Conservation (phyloP, 2,888 invertebrate genomes). For the Portevinia maculata region DNA sequence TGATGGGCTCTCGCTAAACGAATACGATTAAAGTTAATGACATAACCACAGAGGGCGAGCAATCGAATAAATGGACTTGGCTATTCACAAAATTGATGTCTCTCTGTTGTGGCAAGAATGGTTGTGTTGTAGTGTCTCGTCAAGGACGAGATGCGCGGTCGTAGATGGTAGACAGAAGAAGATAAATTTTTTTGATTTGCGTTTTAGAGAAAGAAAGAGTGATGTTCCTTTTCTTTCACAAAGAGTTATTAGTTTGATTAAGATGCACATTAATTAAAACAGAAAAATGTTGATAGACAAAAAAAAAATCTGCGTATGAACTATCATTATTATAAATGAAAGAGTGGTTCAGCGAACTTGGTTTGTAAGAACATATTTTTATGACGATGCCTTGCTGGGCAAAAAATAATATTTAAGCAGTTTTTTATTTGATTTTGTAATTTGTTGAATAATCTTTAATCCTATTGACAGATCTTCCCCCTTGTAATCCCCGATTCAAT, state of each 20-base stretch:
- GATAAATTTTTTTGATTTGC: neutral
- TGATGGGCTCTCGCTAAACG: conserved; percentile 74
- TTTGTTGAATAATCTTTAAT: conserved; percentile 39
- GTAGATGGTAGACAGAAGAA: conserved; percentile 3
- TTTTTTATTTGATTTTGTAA: conserved; percentile 27
- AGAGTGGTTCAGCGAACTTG: conserved; percentile 55
- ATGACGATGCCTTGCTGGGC: neutral
- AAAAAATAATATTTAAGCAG: neutral
- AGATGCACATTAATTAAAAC: conserved; percentile 68
- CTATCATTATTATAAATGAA: conserved; percentile 48
- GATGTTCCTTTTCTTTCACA: conserved; percentile 43
- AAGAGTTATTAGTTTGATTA: conserved; percentile 64
- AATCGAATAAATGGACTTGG: conserved; percentile 74
- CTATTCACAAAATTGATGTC: conserved; percentile 72
- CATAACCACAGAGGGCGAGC: conserved; percentile 74
- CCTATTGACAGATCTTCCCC: conserved; percentile 33
- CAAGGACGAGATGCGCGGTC: conserved; percentile 55
- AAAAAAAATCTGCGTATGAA: neutral
- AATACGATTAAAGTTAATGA: conserved; percentile 74
- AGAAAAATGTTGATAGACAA: conserved; percentile 37
- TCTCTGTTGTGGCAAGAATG: conserved; percentile 54
- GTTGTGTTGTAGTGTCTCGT: conserved; percentile 37
- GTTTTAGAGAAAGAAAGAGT: conserved; percentile 2
- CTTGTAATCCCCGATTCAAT: conserved; percentile 3
- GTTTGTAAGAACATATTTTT: conserved; percentile 10